Evolutionary conservation across 2,888 invertebrate species (phyloP).

Genomic region (Acanthococcus lagerstroemiae): DNA sequence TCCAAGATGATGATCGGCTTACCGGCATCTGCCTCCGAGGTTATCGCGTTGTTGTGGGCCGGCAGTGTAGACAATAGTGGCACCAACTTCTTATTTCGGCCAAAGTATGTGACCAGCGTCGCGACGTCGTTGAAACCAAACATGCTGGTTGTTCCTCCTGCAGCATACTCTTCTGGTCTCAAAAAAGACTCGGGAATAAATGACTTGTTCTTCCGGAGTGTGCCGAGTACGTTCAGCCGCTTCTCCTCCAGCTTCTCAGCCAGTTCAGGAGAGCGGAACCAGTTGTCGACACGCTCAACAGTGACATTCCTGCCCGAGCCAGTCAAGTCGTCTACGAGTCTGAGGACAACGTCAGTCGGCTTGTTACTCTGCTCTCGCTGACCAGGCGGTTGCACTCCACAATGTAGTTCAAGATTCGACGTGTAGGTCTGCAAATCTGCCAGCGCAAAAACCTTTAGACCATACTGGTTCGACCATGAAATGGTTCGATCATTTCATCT

Average conservation of each 20-base stretch:
- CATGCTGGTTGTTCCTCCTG: too few species aligned
- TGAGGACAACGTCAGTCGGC: neutral
- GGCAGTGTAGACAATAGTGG: too few species aligned
- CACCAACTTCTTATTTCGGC: too few species aligned
- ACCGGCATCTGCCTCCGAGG: too few species aligned
- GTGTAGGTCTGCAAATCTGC: neutral
- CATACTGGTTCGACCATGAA: neutral
- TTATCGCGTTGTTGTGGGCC: too few species aligned
- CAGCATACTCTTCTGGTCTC: neutral
- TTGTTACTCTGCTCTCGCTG: neutral
- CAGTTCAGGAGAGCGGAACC: neutral
- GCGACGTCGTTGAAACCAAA: neutral
- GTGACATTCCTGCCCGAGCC: too few species aligned
- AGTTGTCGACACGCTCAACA: too few species aligned
- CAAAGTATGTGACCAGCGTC: too few species aligned
- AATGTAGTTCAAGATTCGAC: neutral
- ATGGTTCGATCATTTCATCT: neutral
- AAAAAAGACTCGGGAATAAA: neutral
- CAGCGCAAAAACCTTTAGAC: neutral
- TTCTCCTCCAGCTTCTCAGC: neutral
- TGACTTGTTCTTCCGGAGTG: neutral
- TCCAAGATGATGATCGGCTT: too few species aligned
- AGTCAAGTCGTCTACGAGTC: too few species aligned
- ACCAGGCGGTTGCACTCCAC: neutral
- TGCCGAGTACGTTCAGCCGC: neutral